These are phyloP conservation scores for Psettodes erumei DNA, from an alignment of 2,113 vertebrate genomes.

Conservation along the genomic window DNA sequence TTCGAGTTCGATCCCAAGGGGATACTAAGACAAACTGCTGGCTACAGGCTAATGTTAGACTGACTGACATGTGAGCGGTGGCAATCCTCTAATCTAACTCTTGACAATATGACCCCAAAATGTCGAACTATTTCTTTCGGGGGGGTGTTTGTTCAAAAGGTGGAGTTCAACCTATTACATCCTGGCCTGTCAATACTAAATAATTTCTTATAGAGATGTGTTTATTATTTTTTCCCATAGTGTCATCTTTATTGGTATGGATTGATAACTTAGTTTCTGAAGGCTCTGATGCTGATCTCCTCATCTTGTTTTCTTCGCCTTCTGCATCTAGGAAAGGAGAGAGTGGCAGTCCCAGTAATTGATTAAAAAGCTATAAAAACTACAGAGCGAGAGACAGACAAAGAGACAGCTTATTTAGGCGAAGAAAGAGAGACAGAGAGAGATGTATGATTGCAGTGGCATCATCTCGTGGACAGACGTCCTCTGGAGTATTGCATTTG, in stretches of 20 bases:
- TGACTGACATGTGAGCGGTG: background rate
- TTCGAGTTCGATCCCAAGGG: background rate
- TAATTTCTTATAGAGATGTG: background rate
- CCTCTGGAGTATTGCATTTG: constrained; percentile 49
- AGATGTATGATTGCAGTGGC: constrained; percentile 22
- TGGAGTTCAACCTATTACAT: background rate
- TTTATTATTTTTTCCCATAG: constrained; percentile 34
- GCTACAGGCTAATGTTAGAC: background rate
- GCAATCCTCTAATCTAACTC: background rate
- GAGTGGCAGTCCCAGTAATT: constrained; percentile 26
- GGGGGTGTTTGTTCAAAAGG: background rate
- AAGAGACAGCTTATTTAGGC: constrained; percentile 35
- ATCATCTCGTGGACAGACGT: constrained; percentile 37
- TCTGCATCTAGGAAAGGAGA: background rate
- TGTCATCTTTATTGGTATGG: constrained; percentile 30
- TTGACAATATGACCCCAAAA: background rate
- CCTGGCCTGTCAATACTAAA: constrained; percentile 11
- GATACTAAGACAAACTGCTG: background rate
- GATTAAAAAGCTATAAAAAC: constrained; percentile 65
- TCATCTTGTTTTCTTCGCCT: constrained; percentile 33
- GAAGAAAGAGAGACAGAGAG: constrained; percentile 7
- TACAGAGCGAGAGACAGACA: constrained; percentile 30
- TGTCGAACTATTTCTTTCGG: background rate
- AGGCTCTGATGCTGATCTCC: constrained; percentile 25
- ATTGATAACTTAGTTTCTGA: constrained; percentile 17